These are phyloP conservation scores for Peromyscus polionotus DNA, from an alignment of 2,113 vertebrate genomes.

Conservation along the genomic window DNA sequence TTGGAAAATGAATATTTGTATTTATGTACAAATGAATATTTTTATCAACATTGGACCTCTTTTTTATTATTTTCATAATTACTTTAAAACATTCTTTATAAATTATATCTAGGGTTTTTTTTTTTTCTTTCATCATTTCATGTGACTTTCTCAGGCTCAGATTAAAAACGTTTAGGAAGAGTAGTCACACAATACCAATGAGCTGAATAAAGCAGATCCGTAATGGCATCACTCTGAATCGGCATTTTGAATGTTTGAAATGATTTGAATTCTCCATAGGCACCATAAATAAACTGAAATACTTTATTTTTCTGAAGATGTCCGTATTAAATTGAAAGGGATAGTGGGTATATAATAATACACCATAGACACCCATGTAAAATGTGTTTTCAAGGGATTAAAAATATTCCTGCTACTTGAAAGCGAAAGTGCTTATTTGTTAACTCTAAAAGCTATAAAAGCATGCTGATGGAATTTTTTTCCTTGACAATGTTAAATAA, in stretches of 20 bases:
- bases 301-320: slow-evolving; percentile 57
- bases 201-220: neutral
- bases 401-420: slow-evolving; percentile 58
- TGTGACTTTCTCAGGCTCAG: slow-evolving; percentile 60
- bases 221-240: slow-evolving; percentile 33
- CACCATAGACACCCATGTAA: slow-evolving; percentile 51
- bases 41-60: neutral
- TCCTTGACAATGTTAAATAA: slow-evolving; percentile 74
- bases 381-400: slow-evolving; percentile 58
- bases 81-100: slow-evolving; percentile 6
- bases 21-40: neutral
- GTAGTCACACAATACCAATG: neutral
- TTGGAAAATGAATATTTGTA: neutral
- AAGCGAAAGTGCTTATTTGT: slow-evolving; percentile 69
- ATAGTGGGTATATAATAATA: slow-evolving; percentile 38
- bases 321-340: slow-evolving; percentile 66
- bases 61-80: slow-evolving; percentile 62
- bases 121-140: neutral
- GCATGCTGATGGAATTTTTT: slow-evolving; percentile 54
- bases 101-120: neutral
- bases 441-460: slow-evolving; percentile 67
- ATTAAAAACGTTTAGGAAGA: slow-evolving; percentile 28
- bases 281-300: slow-evolving; percentile 62
- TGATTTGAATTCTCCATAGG: slow-evolving; percentile 63
- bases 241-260: slow-evolving; percentile 26